Evolutionary conservation across 2,113 vertebrate genomes (phyloP).

Genomic region (Trogon melanurus): DNA sequence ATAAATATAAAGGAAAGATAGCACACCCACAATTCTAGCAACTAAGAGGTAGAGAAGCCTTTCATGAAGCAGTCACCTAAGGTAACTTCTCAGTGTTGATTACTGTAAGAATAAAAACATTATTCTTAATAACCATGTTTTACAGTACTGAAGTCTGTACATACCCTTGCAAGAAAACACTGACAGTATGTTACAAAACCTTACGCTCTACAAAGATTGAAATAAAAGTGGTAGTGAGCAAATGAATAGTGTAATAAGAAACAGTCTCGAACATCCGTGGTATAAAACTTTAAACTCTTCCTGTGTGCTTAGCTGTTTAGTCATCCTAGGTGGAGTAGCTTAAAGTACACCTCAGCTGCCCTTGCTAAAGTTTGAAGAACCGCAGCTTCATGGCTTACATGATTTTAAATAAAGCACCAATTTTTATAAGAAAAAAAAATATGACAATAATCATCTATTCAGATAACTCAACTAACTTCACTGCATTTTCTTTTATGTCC

Average conservation of each 20-base stretch:
- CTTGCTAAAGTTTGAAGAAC: neutral
- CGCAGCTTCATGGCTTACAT: no score
- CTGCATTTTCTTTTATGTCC: neutral
- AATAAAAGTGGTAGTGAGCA: neutral
- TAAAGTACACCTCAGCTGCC: neutral
- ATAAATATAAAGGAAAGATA: neutral
- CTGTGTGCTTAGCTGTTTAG: neutral
- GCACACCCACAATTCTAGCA: neutral
- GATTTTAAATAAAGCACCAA: neutral
- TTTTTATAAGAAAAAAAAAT: neutral
- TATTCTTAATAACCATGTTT: neutral
- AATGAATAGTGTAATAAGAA: neutral
- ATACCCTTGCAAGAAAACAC: neutral
- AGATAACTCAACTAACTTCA: neutral
- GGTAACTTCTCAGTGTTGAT: neutral
- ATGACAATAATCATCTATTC: fast-evolving
- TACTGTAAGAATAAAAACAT: neutral
- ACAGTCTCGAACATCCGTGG: neutral
- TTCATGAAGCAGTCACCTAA: neutral
- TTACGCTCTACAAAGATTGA: neutral
- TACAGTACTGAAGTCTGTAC: neutral
- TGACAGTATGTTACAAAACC: neutral
- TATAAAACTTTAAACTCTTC: neutral
- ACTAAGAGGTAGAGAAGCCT: neutral
- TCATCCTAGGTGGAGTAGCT: neutral